A percentile compares a stretch with the other conserved stretches of the same genome.
phyloP scores from a whole-genome alignment of 2,888 invertebrate genomes.

The Physocephala rufipes region DNA sequence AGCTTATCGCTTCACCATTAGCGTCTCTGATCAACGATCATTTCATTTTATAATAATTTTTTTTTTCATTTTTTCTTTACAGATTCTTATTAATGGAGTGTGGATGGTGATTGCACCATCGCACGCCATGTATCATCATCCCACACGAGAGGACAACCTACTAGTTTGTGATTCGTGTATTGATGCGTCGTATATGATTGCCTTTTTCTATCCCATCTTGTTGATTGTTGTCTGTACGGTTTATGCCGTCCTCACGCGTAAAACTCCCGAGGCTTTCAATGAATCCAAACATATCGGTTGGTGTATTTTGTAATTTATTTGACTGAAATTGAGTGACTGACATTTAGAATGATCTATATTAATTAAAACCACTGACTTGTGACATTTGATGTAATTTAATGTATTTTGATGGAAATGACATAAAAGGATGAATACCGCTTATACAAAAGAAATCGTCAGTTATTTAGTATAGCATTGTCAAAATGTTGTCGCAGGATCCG shows the following conservation, averaged over 20 bases:
- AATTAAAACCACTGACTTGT: no score
- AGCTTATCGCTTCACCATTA: background rate
- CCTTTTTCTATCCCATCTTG: slow-evolving; percentile 92
- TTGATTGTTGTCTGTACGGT: slow-evolving; percentile 92
- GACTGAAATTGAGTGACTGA: background rate
- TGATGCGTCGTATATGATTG: slow-evolving; percentile 92
- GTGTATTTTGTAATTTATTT: slow-evolving; percentile 50
- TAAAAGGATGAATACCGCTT: background rate
- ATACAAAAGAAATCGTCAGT: background rate
- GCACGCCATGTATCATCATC: slow-evolving; percentile 88
- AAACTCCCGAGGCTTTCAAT: slow-evolving; percentile 98
- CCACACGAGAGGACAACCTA: slow-evolving; percentile 90
- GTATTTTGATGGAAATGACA: background rate
- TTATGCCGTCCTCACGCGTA: slow-evolving; percentile 93
- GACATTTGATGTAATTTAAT: background rate
- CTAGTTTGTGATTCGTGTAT: slow-evolving; percentile 92
- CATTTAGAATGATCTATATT: no score
- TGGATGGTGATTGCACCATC: slow-evolving; percentile 95
- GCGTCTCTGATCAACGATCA: background rate
- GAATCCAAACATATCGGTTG: slow-evolving; percentile 96
- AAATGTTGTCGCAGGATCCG: background rate
- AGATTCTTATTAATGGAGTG: slow-evolving; percentile 87
- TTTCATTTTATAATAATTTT: slow-evolving; percentile 11
- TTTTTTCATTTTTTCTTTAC: slow-evolving; percentile 43
- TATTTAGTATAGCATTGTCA: background rate